phyloP scores from a whole-genome alignment of 1,140 invertebrate genomes.

The Procambarus clarkii region DNA sequence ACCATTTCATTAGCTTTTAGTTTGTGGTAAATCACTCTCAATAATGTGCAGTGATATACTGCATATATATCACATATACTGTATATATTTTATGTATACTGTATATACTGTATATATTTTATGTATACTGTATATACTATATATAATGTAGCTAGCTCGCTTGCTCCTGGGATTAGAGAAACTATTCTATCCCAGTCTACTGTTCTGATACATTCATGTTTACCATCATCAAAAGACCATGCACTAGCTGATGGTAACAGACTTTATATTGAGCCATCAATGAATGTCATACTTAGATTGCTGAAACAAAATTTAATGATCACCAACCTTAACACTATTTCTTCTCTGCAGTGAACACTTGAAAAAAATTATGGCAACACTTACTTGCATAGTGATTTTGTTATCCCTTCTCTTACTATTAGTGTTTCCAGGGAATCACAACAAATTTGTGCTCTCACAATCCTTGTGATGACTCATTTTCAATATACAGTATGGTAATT shows the following conservation, averaged over 20 bases:
- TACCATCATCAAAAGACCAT: not conserved
- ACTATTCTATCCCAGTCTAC: not conserved
- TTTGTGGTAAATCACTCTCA: not conserved
- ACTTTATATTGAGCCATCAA: not conserved
- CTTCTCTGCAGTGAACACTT: not conserved
- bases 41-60: not conserved
- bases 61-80: too few relatives aligned
- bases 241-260: not conserved
- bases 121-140: too few relatives aligned
- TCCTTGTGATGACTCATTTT: not conserved
- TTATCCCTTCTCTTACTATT: not conserved
- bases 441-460: not conserved
- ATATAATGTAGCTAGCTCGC: too few relatives aligned
- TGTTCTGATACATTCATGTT: not conserved
- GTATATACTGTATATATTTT: too few relatives aligned
- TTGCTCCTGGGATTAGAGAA: not conserved
- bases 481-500: not conserved
- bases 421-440: not conserved
- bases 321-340: not conserved
- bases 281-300: not conserved
- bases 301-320: not conserved
- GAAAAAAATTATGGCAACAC: not conserved
- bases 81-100: too few relatives aligned
- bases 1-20: not conserved
- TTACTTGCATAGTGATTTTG: not conserved